phyloP scores from a whole-genome alignment of 2,113 vertebrate genomes.

The Polyodon spathula region DNA sequence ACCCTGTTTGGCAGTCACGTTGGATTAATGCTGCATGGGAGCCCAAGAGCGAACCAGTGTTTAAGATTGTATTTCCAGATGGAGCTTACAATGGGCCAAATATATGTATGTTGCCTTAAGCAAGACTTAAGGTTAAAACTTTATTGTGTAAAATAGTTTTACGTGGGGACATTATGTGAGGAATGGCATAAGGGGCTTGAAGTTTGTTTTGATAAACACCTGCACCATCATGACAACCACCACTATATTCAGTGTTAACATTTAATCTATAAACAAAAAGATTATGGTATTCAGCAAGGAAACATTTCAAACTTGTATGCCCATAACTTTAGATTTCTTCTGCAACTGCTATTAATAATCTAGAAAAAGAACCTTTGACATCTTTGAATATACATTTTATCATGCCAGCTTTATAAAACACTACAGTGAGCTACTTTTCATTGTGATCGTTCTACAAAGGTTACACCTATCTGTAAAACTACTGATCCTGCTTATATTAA shows the following conservation, averaged over 20 bases:
- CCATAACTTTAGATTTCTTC: slow-evolving; percentile 27
- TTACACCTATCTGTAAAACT: too few species aligned
- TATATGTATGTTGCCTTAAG: slow-evolving; percentile 24
- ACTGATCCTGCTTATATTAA: too few species aligned
- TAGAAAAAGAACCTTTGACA: background rate
- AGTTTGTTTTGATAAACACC: too few species aligned
- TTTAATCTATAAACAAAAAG: slow-evolving; percentile 27
- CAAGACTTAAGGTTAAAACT: slow-evolving; percentile 18
- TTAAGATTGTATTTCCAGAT: slow-evolving; percentile 35
- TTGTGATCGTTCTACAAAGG: too few species aligned
- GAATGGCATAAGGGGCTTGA: too few species aligned
- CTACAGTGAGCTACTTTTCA: too few species aligned
- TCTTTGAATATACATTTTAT: too few species aligned
- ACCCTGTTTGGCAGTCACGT: slow-evolving; percentile 25
- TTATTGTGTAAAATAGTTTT: too few species aligned
- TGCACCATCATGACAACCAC: too few species aligned
- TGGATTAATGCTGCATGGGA: slow-evolving; percentile 27
- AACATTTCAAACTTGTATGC: slow-evolving; percentile 26
- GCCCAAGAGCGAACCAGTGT: slow-evolving; percentile 22
- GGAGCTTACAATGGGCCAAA: slow-evolving; percentile 28
- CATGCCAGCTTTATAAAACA: too few species aligned
- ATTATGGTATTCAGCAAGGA: slow-evolving; percentile 29
- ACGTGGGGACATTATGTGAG: too few species aligned
- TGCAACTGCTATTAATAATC: slow-evolving; percentile 15
- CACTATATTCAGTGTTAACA: too few species aligned